Conservation (phyloP, 2,113 vertebrate genomes). For the Caranx melampygus region DNA sequence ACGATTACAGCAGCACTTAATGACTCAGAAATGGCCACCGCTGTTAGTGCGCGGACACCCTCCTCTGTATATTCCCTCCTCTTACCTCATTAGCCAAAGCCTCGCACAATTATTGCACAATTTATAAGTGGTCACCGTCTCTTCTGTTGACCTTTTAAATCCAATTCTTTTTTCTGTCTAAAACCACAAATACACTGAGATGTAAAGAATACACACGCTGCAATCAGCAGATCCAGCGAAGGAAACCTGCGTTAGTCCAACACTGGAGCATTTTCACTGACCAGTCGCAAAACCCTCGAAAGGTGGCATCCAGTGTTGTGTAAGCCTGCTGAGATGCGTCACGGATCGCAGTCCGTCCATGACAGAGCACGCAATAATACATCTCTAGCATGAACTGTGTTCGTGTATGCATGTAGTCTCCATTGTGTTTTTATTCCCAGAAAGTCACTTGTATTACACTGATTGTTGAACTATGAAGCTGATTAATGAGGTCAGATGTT, state of each 20-base stretch:
- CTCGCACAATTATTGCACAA: slow-evolving; percentile 55
- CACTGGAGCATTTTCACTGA: not conserved
- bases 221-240: not conserved
- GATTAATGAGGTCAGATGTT: too few species aligned
- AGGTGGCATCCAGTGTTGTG: not conserved
- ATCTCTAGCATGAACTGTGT: too few species aligned
- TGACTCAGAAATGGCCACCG: slow-evolving; percentile 75
- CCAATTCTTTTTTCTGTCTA: not conserved
- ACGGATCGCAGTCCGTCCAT: not conserved
- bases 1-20: slow-evolving; percentile 78
- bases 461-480: too few species aligned
- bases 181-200: not conserved
- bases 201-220: not conserved
- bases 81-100: slow-evolving; percentile 59
- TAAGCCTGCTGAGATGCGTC: not conserved
- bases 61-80: slow-evolving; percentile 40
- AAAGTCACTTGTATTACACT: too few species aligned
- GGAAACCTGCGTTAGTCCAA: not conserved
- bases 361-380: not conserved
- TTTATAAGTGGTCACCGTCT: slow-evolving; percentile 36
- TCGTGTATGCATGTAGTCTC: too few species aligned
- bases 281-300: not conserved
- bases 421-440: too few species aligned
- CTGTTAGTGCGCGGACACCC: slow-evolving; percentile 52
- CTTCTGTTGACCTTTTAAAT: too few species aligned